phyloP scores from a whole-genome alignment of 2,888 invertebrate species.

The Tachina fera region DNA sequence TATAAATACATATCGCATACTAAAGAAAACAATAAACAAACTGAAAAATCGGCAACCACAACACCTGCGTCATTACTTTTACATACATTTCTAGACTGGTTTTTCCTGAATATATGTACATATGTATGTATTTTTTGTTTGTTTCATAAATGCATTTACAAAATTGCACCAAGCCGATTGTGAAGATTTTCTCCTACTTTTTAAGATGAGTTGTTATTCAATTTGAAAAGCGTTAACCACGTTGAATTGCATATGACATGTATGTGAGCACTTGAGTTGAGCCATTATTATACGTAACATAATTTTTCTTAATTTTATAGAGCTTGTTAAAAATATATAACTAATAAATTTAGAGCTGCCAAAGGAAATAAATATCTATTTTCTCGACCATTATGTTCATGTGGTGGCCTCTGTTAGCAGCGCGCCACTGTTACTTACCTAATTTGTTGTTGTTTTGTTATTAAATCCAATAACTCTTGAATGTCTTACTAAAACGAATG shows the following conservation, averaged over 20 bases:
- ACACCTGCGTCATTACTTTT: slow-evolving; percentile 17
- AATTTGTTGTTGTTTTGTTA: slow-evolving; percentile 71
- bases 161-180: not conserved
- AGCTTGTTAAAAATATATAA: not conserved
- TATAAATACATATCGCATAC: not conserved
- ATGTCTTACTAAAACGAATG: slow-evolving; percentile 50
- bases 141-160: not conserved
- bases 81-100: slow-evolving; percentile 25
- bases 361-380: slow-evolving; percentile 33
- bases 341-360: not conserved
- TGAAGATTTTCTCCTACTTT: not conserved
- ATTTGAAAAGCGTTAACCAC: slow-evolving; percentile 41
- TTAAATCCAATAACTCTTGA: slow-evolving; percentile 44
- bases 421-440: slow-evolving; percentile 75
- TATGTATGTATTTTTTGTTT: not conserved
- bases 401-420: slow-evolving; percentile 60
- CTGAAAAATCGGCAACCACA: not conserved
- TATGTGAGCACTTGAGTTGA: not conserved
- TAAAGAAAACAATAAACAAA: slow-evolving; percentile 9
- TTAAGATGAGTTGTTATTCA: slow-evolving; percentile 29
- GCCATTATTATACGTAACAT: not conserved
- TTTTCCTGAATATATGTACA: slow-evolving; percentile 36
- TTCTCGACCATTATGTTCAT: slow-evolving; percentile 58
- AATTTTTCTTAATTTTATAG: not conserved
- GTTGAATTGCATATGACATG: slow-evolving; percentile 2